Conservation (phyloP, 2,113 vertebrate genomes). For the Furnarius figulus region DNA sequence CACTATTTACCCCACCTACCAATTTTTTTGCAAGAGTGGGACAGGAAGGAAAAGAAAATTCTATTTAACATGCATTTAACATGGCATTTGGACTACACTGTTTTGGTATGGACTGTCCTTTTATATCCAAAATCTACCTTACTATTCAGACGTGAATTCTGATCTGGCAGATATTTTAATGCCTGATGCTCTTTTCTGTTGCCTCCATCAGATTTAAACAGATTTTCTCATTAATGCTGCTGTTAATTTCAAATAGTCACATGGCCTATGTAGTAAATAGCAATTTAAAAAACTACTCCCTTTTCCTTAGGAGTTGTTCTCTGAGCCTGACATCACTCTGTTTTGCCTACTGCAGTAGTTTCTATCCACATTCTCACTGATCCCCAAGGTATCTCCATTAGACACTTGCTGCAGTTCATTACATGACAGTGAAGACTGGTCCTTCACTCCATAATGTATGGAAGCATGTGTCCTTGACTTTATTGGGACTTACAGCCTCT, state of each 20-base stretch:
- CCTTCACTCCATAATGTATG: fast-evolving
- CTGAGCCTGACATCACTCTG: not conserved
- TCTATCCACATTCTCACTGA: not conserved
- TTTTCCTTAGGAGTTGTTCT: not conserved
- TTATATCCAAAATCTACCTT: not conserved
- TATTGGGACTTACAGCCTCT: not conserved
- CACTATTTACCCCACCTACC: not conserved
- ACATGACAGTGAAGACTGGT: not conserved
- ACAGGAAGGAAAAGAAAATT: not conserved
- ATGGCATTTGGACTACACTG: not conserved
- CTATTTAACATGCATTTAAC: not conserved
- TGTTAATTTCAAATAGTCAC: not conserved
- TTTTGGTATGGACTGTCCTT: not conserved
- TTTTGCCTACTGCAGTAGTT: not conserved
- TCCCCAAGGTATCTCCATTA: not conserved
- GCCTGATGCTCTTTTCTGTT: not conserved
- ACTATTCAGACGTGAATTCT: not conserved
- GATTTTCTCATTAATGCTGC: not conserved
- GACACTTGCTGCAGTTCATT: not conserved
- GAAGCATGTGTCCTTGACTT: not conserved
- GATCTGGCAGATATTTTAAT: not conserved
- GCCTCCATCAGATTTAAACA: not conserved
- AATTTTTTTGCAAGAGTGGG: not conserved
- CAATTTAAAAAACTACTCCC: not conserved
- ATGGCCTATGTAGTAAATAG: not conserved